Percentiles rank a stretch among this genome's conserved stretches.
These are phyloP conservation scores for Masticophis lateralis DNA, from an alignment of 2,797 vertebrate species.

Conservation along the genomic window DNA sequence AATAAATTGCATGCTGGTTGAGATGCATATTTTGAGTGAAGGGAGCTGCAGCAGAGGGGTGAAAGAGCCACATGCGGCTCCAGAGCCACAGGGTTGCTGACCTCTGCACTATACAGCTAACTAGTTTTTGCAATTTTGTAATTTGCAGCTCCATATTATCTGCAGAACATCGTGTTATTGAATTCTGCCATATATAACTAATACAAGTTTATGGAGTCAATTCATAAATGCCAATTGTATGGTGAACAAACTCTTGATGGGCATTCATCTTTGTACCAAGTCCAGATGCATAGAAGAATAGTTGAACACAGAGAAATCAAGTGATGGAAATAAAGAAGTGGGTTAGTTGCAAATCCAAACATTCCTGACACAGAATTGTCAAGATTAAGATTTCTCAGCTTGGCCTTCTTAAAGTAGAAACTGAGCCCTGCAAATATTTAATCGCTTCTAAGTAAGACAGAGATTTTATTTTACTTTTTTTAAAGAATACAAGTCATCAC, in stretches of 20 bases:
- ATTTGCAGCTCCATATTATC: not conserved
- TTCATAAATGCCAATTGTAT: not conserved
- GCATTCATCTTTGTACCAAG: not conserved
- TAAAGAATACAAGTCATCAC: not conserved
- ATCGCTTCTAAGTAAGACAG: not conserved
- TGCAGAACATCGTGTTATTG: not conserved
- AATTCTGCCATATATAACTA: not conserved
- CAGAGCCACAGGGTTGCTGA: no score
- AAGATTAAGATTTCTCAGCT: not conserved
- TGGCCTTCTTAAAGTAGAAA: not conserved
- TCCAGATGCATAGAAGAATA: not conserved
- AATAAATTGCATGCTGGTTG: no score
- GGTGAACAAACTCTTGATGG: not conserved
- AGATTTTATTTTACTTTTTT: not conserved
- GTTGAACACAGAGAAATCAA: not conserved
- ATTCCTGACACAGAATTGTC: not conserved
- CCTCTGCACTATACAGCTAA: not conserved
- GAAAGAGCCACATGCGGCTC: no score
- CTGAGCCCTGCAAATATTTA: not conserved
- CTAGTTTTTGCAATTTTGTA: not conserved
- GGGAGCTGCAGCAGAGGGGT: no score
- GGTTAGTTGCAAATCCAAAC: not conserved
- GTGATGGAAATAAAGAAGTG: not conserved
- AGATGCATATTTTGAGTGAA: no score
- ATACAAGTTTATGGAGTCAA: not conserved